Conservation (phyloP, 35 echinoderm and acorn worm genomes). For the Ophiothrix spiculata region DNA sequence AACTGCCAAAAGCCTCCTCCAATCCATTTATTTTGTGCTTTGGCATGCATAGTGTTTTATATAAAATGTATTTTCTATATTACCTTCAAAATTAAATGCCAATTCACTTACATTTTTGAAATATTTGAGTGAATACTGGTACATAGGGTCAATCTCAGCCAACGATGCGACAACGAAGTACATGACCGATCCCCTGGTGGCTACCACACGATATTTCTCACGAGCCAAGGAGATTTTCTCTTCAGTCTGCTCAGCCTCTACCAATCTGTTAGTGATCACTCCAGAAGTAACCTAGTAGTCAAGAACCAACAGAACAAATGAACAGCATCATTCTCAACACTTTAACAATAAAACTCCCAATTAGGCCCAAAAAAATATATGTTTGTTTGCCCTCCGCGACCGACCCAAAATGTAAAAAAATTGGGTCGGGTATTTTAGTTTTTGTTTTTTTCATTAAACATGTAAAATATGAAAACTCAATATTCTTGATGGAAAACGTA, state of each 20-base stretch:
- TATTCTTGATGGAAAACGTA: too few species aligned
- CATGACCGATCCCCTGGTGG: conserved; percentile 89
- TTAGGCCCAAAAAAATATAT: too few species aligned
- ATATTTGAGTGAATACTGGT: conserved; percentile 97
- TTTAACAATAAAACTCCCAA: too few species aligned
- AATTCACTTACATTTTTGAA: conserved; percentile 92
- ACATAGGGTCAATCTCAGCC: conserved; percentile 99
- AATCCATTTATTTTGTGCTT: not conserved
- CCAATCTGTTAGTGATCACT: conserved; percentile 87
- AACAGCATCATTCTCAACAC: too few species aligned
- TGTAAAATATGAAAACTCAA: too few species aligned
- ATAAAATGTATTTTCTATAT: not conserved
- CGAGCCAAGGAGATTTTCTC: conserved; percentile 93
- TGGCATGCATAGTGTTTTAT: not conserved
- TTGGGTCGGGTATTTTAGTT: too few species aligned
- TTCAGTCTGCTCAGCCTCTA: conserved; percentile 86
- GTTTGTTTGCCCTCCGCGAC: too few species aligned
- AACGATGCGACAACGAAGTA: conserved; percentile 93
- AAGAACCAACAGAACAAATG: too few species aligned
- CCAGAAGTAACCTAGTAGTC: conserved; percentile 83
- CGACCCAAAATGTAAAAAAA: too few species aligned
- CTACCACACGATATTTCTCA: conserved; percentile 90
- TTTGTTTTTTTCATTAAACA: too few species aligned
- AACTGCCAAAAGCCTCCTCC: not conserved
- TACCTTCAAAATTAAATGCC: too few species aligned